phyloP scores from a whole-genome alignment of 2,888 invertebrate species.

The Ditylenchus weischeri region DNA sequence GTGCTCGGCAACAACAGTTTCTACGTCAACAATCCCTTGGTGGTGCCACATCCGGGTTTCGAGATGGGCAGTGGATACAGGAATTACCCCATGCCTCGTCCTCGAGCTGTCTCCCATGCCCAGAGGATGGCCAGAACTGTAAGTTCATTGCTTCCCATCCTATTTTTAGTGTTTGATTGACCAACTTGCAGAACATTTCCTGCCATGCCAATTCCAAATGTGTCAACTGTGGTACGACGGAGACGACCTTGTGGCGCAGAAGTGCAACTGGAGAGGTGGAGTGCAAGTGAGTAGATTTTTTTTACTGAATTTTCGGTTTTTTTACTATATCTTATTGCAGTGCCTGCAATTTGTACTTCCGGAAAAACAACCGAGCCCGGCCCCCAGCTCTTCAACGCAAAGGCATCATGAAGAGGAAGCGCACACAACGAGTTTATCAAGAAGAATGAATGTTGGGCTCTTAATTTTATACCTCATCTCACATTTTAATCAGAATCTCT shows the following conservation, averaged over 20 bases:
- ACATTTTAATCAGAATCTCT: too few relatives aligned
- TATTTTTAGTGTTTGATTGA: neutral
- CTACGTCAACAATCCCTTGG: too few relatives aligned
- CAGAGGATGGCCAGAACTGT: too few relatives aligned
- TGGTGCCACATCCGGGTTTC: too few relatives aligned
- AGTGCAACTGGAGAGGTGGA: slow-evolving; percentile 24
- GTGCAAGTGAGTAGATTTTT: slow-evolving; percentile 28
- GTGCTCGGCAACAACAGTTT: too few relatives aligned
- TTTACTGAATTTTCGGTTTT: slow-evolving; percentile 7
- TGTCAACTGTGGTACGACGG: slow-evolving; percentile 25
- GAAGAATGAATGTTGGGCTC: too few relatives aligned
- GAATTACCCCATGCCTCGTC: too few relatives aligned
- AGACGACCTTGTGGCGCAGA: slow-evolving; percentile 28
- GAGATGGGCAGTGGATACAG: too few relatives aligned
- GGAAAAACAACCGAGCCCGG: slow-evolving; percentile 21
- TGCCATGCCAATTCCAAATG: slow-evolving; percentile 25
- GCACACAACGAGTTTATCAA: neutral
- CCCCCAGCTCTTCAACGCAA: slow-evolving; percentile 19
- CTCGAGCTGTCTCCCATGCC: too few relatives aligned
- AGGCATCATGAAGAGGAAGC: slow-evolving; percentile 24
- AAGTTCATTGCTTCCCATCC: too few relatives aligned
- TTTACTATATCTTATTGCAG: neutral
- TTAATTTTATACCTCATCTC: too few relatives aligned
- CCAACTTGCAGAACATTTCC: neutral
- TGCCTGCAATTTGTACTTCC: slow-evolving; percentile 32